Evolutionary conservation across 2,797 vertebrate species (phyloP).

Genomic region (Lates japonicus): DNA sequence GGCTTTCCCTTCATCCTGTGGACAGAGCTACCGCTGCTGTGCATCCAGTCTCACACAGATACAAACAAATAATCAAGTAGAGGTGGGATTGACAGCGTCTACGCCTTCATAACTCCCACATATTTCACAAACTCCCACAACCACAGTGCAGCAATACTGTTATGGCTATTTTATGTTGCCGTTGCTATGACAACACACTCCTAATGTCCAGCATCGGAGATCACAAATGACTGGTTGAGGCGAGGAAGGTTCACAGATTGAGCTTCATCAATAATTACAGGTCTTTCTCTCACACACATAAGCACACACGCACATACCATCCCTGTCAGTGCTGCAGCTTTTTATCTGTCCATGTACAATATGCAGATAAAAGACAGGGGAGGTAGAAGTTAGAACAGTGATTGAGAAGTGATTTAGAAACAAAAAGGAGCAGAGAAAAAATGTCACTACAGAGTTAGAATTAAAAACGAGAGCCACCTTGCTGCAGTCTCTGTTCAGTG

Average conservation of each 20-base stretch:
- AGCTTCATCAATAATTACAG: constrained; percentile 32
- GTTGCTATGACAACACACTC: constrained; percentile 59
- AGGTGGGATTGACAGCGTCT: constrained; percentile 25
- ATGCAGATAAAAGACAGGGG: not conserved
- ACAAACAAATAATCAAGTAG: constrained; percentile 1
- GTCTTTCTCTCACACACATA: not conserved
- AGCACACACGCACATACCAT: not conserved
- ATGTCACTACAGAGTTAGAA: constrained; percentile 19
- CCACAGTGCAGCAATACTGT: constrained; percentile 2
- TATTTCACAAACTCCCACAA: constrained; percentile 32
- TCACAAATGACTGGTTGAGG: constrained; percentile 30
- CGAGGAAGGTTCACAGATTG: constrained; percentile 31
- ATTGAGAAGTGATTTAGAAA: constrained; percentile 8
- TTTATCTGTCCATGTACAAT: not conserved
- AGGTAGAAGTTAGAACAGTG: not conserved
- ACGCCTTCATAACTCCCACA: constrained; percentile 27
- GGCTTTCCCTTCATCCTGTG: not conserved
- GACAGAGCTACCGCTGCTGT: constrained; percentile 16
- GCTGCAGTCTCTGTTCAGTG: not conserved
- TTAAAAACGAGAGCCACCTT: constrained; percentile 11
- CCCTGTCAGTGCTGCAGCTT: not conserved
- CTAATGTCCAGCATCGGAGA: constrained; percentile 43
- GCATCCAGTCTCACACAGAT: constrained; percentile 9
- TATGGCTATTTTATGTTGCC: constrained; percentile 37
- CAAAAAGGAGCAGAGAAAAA: constrained; percentile 17